Conservation (phyloP, 1,140 invertebrate genomes). For the Rhopalosiphum maidis region DNA sequence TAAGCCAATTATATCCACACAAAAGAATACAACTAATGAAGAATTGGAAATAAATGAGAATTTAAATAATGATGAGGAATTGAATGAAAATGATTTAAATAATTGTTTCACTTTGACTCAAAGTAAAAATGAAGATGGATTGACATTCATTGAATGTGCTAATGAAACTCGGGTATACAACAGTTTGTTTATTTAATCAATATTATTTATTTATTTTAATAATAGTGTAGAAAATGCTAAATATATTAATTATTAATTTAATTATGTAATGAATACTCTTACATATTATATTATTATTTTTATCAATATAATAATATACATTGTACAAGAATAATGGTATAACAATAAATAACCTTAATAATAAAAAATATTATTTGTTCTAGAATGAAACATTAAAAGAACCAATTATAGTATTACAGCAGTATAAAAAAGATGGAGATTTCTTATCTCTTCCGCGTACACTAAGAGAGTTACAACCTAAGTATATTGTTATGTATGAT, state of each 20-base stretch:
- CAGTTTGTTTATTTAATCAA: neutral
- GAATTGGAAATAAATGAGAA: slow-evolving; percentile 58
- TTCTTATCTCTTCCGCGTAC: slow-evolving; percentile 72
- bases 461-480: slow-evolving; percentile 74
- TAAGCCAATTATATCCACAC: slow-evolving; percentile 53
- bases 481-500: slow-evolving; percentile 90
- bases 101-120: slow-evolving; percentile 62
- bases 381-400: slow-evolving; percentile 58
- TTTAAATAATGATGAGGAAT: slow-evolving; percentile 61
- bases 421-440: slow-evolving; percentile 77
- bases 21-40: slow-evolving; percentile 59
- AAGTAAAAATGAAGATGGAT: slow-evolving; percentile 60
- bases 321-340: neutral
- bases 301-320: neutral
- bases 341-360: neutral
- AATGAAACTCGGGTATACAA: slow-evolving; percentile 31
- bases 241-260: neutral
- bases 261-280: neutral
- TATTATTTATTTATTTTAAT: neutral
- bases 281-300: neutral
- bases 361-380: slow-evolving; percentile 13
- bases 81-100: slow-evolving; percentile 62
- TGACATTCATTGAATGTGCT: slow-evolving; percentile 59
- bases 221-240: neutral
- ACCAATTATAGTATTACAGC: slow-evolving; percentile 77